A percentile compares a stretch with the other conserved stretches of the same genome.
phyloP scores from a whole-genome alignment of 1,140 invertebrate genomes.

The Orchestia grillus region DNA sequence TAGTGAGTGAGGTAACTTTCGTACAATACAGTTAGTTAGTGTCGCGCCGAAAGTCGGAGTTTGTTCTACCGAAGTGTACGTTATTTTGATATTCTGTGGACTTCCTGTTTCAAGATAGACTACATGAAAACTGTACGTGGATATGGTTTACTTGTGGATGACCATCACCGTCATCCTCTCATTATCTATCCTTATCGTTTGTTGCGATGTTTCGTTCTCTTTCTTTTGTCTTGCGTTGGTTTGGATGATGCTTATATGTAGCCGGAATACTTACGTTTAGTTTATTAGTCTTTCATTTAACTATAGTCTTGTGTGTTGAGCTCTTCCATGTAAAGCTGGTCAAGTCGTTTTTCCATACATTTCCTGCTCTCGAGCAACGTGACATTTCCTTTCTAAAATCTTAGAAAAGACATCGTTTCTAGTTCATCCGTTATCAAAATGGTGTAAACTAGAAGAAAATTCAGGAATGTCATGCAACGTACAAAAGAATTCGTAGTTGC shows the following conservation, averaged over 20 bases:
- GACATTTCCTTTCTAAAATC: background rate
- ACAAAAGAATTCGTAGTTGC: background rate
- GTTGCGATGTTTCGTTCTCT: background rate
- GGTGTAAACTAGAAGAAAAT: background rate
- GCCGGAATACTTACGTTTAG: constrained; percentile 38
- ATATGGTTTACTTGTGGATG: background rate
- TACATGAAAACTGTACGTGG: background rate
- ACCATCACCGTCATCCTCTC: background rate
- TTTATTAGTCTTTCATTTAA: constrained; percentile 30
- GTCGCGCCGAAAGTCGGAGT: background rate
- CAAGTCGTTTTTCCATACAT: background rate
- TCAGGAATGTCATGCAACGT: background rate
- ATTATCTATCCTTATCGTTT: background rate
- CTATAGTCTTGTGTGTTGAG: constrained; percentile 16
- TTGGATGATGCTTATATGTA: constrained; percentile 15
- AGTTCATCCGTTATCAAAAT: background rate
- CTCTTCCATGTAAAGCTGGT: background rate
- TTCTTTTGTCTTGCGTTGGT: constrained; percentile 3
- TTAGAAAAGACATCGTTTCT: background rate
- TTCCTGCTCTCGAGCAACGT: background rate
- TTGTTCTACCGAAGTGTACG: background rate
- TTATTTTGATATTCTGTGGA: background rate
- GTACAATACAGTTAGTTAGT: background rate
- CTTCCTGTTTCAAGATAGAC: background rate
- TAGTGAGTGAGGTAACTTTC: background rate